Base-by-base conservation (phyloP, 2,888 invertebrate genomes). In the Galerucella nymphaeae region DNA sequence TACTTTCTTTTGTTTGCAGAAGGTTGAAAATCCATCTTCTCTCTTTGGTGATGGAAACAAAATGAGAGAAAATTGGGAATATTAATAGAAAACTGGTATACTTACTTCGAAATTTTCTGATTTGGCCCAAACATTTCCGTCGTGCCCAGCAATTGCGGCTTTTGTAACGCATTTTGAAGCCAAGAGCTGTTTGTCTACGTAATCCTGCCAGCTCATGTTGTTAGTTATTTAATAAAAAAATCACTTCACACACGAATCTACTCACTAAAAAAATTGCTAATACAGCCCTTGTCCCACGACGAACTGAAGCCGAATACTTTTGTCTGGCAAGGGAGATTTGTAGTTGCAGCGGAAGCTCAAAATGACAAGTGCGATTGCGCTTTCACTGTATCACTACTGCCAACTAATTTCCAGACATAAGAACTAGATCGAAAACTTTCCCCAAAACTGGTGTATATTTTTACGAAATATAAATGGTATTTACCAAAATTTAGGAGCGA, bases 171-270 rank as follows among this genome's bases (percentile, higher is more conserved):
- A 96, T 89, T 93, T 93, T 88, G 96, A 96, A 87, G 96, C 96
- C 90, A 96, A 91, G 90, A 96, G 93, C 91, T 96, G 96, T 92
- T 96, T 96, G 91, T 96, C 96, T 89, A 96, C 95, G 91, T 96
- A 96, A 93, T 96, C 96, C 94, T 96, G 96, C 96, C 96, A 96
- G 94, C 96, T 96, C 96, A 96, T 96, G 89, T 89, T 92, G 89
- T 80, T 80, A 80, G 70, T 75, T 80, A 80, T 81, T 80, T 79
- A 82, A 77, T 78, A 75, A 78, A 79, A 79, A 53, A 78, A 79
- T 77, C 85, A 84, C 85, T 82, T 81, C 85, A 85, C 85, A 83
- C 85, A 82, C 85, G 80, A 77, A 81, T 83, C 80, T 81, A 82
- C 76, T 78, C 84, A 84, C 84, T 81, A 81, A 83, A 74, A n/a